phyloP scores from a whole-genome alignment of 2,113 vertebrate species.

The Baryphthengus martii region DNA sequence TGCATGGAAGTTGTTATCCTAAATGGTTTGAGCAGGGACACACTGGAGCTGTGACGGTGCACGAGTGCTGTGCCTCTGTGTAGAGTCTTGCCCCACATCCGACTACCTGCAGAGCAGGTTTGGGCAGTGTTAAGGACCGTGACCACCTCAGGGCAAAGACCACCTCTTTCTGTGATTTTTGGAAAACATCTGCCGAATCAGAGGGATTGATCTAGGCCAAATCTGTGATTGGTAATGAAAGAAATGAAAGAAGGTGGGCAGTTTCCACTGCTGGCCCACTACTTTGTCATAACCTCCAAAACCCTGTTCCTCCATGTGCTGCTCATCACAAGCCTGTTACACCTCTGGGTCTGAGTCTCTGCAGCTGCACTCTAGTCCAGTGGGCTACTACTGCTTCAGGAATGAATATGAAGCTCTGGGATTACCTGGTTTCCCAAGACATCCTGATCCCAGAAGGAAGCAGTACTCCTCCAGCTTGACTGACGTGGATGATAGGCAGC shows the following conservation, averaged over 20 bases:
- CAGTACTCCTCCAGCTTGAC: not conserved
- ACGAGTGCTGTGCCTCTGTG: not conserved
- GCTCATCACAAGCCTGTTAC: not conserved
- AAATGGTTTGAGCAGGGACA: not conserved
- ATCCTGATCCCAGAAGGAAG: not conserved
- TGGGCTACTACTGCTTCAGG: not conserved
- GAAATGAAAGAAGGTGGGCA: not conserved
- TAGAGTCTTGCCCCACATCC: rapidly evolving
- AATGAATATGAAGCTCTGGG: not conserved
- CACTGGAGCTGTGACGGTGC: not conserved
- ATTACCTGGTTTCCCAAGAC: not conserved
- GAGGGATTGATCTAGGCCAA: not conserved
- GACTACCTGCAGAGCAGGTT: not conserved
- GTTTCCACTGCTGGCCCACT: not conserved
- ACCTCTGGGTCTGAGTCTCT: not conserved
- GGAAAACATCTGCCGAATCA: not conserved
- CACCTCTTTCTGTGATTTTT: not conserved
- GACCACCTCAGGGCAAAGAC: not conserved
- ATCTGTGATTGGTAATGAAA: not conserved
- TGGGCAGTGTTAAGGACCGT: not conserved
- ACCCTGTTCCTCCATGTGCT: not conserved
- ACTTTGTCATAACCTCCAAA: not conserved
- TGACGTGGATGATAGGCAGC: not conserved
- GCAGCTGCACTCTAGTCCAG: not conserved
- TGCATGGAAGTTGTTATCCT: not conserved